Conservation (phyloP, 1,140 invertebrate genomes). For the Sminthurides bifidus region DNA sequence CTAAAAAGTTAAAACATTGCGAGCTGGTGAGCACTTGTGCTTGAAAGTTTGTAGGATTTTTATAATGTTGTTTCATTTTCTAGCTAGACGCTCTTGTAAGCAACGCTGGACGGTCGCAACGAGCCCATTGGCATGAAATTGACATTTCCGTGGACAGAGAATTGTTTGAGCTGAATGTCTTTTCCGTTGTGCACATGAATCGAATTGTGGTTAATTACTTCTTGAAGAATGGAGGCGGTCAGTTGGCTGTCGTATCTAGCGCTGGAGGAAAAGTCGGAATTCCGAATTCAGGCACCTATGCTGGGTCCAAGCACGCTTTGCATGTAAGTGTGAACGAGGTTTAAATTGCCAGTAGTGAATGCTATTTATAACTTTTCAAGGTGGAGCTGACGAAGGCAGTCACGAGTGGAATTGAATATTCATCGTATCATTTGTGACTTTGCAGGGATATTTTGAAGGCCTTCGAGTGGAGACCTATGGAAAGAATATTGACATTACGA, state of each 20-base stretch:
- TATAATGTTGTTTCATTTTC: conserved; percentile 16
- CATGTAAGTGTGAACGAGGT: conserved; percentile 47
- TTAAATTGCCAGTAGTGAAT: not conserved
- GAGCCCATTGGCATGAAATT: conserved; percentile 62
- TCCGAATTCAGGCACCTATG: conserved; percentile 64
- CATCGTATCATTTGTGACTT: conserved; percentile 21
- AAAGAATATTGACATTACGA: conserved; percentile 49
- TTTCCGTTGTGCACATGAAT: conserved; percentile 57
- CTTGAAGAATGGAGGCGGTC: conserved; percentile 46
- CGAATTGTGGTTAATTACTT: conserved; percentile 56
- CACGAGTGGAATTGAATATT: not conserved
- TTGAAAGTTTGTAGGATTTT: not conserved
- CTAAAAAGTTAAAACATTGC: conserved; percentile 8
- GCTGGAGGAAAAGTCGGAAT: conserved; percentile 54
- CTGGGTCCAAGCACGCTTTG: conserved; percentile 65
- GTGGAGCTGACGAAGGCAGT: not conserved
- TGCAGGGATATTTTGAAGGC: conserved; percentile 57
- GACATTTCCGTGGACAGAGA: conserved; percentile 60
- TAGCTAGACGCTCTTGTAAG: conserved; percentile 66
- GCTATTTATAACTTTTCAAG: not conserved
- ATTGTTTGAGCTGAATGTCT: conserved; percentile 71
- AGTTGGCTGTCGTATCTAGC: conserved; percentile 61
- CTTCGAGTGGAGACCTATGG: conserved; percentile 50
- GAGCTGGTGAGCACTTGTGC: too few species aligned
- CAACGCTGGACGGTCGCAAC: conserved; percentile 69